A percentile compares a stretch with the other conserved stretches of the same genome.
These are phyloP conservation scores for Indicator indicator DNA, from an alignment of 2,113 vertebrate genomes.

Conservation along the genomic window DNA sequence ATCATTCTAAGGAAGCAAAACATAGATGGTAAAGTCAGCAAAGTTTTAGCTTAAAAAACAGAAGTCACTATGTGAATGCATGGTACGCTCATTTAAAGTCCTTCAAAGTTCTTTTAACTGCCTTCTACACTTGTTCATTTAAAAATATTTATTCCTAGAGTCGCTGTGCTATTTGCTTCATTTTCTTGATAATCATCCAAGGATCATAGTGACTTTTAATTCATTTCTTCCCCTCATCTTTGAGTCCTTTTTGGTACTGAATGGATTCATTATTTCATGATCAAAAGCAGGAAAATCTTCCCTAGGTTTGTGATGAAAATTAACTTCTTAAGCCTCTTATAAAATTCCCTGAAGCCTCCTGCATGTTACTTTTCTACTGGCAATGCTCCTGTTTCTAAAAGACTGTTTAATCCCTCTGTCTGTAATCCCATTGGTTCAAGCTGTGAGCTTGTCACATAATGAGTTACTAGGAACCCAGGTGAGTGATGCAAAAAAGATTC, in stretches of 20 bases:
- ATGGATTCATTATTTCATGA: not conserved
- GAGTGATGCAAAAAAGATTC: not conserved
- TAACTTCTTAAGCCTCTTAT: not conserved
- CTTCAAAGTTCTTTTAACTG: not conserved
- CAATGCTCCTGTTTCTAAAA: not conserved
- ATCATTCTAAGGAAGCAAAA: not conserved
- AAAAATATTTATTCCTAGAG: not conserved
- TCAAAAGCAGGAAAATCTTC: not conserved
- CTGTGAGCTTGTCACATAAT: not conserved
- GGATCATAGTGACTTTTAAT: not conserved
- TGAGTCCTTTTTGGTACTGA: not conserved
- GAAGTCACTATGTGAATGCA: not conserved
- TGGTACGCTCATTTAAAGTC: not conserved
- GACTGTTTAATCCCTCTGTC: not conserved
- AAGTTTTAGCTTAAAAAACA: not conserved
- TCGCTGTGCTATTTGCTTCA: not conserved
- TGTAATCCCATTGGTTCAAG: not conserved
- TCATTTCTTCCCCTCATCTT: not conserved
- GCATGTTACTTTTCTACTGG: not conserved
- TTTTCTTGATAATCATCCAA: not conserved
- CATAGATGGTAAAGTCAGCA: not conserved
- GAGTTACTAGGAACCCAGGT: not conserved
- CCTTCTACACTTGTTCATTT: not conserved
- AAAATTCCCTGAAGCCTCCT: not conserved
- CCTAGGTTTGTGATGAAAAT: not conserved